A percentile compares a stretch with the other conserved stretches of the same genome.
Evolutionary conservation across 2,113 vertebrate species (phyloP).

Genomic region (Gobiocypris rarus): DNA sequence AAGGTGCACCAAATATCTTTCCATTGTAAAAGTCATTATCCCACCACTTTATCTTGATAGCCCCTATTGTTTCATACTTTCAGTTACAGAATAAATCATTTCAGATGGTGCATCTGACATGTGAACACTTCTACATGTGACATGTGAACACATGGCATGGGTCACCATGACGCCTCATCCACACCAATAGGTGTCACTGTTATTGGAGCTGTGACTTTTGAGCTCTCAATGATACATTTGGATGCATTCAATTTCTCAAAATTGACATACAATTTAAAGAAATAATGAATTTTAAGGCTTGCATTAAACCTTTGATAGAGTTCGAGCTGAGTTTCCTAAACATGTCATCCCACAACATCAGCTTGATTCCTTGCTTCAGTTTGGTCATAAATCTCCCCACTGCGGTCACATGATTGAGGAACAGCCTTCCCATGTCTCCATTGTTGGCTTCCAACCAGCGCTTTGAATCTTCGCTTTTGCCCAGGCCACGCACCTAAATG

Average conservation of each 20-base stretch:
- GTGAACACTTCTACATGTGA: background rate
- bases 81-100: background rate
- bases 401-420: slow-evolving; percentile 74
- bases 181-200: background rate
- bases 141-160: background rate
- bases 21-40: background rate
- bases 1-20: background rate
- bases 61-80: background rate
- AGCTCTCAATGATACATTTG: too few species aligned
- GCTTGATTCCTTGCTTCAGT: slow-evolving; percentile 59
- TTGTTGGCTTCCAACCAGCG: slow-evolving; percentile 71
- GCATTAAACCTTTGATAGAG: slow-evolving; percentile 61
- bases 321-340: slow-evolving; percentile 65
- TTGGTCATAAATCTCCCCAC: slow-evolving; percentile 68
- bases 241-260: background rate
- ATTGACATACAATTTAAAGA: background rate
- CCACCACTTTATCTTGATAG: background rate
- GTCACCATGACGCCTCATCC: background rate
- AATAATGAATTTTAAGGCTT: background rate
- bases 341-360: slow-evolving; percentile 81
- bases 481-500: slow-evolving; percentile 77
- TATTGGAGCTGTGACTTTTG: too few species aligned
- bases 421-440: slow-evolving; percentile 71
- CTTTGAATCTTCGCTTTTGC: slow-evolving; percentile 76
- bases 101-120: background rate